Conservation (phyloP, 1,140 invertebrate species). For the Magallana angulata region DNA sequence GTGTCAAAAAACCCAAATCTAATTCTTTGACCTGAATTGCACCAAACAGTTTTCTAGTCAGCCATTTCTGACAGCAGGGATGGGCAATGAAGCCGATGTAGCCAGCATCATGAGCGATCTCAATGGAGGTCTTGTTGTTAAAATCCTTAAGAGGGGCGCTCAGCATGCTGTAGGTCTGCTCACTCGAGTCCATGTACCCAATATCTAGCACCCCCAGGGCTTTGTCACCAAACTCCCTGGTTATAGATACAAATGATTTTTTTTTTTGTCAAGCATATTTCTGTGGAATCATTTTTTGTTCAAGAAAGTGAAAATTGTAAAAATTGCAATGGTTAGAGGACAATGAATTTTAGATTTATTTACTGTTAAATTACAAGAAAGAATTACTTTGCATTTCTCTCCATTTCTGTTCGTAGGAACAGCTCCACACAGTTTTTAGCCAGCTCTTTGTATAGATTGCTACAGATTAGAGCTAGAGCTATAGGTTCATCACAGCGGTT, state of each 20-base stretch:
- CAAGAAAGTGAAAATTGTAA: no score
- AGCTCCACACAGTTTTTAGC: slow-evolving; percentile 65
- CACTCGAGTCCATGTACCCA: slow-evolving; percentile 74
- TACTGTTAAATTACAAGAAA: no score
- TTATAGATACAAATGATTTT: slow-evolving; percentile 42
- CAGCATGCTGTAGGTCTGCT: slow-evolving; percentile 77
- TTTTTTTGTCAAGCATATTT: neutral
- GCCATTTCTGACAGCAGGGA: slow-evolving; percentile 80
- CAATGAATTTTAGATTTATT: no score
- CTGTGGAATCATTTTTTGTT: no score
- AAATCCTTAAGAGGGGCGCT: slow-evolving; percentile 77
- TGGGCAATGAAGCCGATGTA: slow-evolving; percentile 79
- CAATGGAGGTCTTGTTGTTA: slow-evolving; percentile 75
- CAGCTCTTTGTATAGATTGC: slow-evolving; percentile 67
- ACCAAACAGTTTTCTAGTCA: slow-evolving; percentile 77
- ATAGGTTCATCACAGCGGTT: slow-evolving; percentile 80
- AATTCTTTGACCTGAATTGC: slow-evolving; percentile 77
- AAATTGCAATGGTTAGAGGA: no score
- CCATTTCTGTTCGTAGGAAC: slow-evolving; percentile 63
- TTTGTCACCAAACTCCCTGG: slow-evolving; percentile 78
- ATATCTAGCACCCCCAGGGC: slow-evolving; percentile 79
- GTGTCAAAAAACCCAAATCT: slow-evolving; percentile 70
- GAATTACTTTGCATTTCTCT: slow-evolving; percentile 66
- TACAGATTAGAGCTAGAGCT: slow-evolving; percentile 78
- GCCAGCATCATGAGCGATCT: slow-evolving; percentile 74